Evolutionary conservation across 2,888 invertebrate species (phyloP), one percentile per base, ranked within the genome.

Genomic region (Drosophila rellima): DNA sequence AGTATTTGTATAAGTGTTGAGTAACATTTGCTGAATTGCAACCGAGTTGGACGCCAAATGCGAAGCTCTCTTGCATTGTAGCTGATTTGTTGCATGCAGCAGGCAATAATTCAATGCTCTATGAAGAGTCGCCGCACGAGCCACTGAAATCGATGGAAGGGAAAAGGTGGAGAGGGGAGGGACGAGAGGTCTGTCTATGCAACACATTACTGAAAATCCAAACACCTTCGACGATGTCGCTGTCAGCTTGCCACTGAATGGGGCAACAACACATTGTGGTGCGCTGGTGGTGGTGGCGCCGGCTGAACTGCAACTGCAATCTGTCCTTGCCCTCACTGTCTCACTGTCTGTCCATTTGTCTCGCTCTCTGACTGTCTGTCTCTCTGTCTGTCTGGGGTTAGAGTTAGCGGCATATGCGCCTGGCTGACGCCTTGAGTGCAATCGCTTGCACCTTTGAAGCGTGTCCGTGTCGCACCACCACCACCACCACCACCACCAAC

Each of bases 381-480:
- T 7, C 33, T 59, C 35, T 51, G 52, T 64, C 48, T 72, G 55
- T 60, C 54, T 44, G 56, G 47, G 51, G 35, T 66, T 45, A 37
- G 54, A 61, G 42, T 31, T 45, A 44, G 63, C 23, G 67, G 63
- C 68, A 72, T 64, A 55, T 86, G 75, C 78, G 78, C 71, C 82
- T 75, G 74, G 65, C 63, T 83, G 84, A 78, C 81, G 81, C 73
- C 86, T 86, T 86, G 80, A 84, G 88, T 84, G 88, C 84, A 88
- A 75, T 88, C 86, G 83, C 79, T 80, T 86, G 88, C 84, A 88
- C 84, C 84, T 84, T 84, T 86, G 86, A 86, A 83, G 84, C 84
- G 82, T 86, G 79, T 79, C 84, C 76, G 80, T 83, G 68, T 74
- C 59, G 78, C 78, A 83, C 81, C 84, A 86, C 83, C 26, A 26